phyloP scores from a whole-genome alignment of 2,113 vertebrate species.

The Oryzias curvinotus region DNA sequence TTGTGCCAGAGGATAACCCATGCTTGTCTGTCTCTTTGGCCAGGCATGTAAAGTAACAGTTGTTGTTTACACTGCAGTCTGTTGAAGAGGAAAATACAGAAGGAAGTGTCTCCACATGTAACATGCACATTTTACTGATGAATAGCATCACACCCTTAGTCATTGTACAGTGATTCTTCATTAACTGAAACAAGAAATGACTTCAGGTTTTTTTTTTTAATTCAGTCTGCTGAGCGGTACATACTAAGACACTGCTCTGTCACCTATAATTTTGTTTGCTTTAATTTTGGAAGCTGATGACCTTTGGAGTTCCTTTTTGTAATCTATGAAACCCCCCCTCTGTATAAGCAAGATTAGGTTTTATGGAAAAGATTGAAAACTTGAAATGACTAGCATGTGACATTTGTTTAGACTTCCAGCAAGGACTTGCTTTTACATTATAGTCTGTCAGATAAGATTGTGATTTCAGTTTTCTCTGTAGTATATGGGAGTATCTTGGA shows the following conservation, averaged over 20 bases:
- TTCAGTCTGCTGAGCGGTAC: background rate
- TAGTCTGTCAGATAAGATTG: constrained; percentile 19
- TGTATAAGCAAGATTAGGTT: constrained; percentile 5
- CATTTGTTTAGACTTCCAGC: background rate
- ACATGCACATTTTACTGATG: background rate
- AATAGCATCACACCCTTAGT: background rate
- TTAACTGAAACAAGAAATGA: background rate
- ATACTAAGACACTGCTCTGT: constrained; percentile 7
- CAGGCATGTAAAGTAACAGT: constrained; percentile 44
- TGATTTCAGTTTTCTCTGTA: constrained; percentile 16
- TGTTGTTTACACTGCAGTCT: constrained; percentile 36
- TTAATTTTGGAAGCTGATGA: constrained; percentile 33
- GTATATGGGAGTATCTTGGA: constrained; percentile 23
- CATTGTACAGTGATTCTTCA: background rate
- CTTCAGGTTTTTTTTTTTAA: background rate
- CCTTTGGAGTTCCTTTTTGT: constrained; percentile 8
- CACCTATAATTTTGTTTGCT: constrained; percentile 11
- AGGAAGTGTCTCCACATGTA: constrained; percentile 17
- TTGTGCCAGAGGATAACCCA: constrained; percentile 47
- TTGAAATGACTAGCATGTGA: no score
- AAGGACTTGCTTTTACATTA: constrained; percentile 2
- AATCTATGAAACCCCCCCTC: no score
- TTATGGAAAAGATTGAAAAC: background rate
- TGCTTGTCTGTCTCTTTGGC: constrained; percentile 37
- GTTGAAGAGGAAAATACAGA: constrained; percentile 25